Percentiles rank a stretch among this genome's conserved stretches.
Evolutionary conservation across 2,113 vertebrate genomes (phyloP).

Genomic region (Podarcis raffonei): DNA sequence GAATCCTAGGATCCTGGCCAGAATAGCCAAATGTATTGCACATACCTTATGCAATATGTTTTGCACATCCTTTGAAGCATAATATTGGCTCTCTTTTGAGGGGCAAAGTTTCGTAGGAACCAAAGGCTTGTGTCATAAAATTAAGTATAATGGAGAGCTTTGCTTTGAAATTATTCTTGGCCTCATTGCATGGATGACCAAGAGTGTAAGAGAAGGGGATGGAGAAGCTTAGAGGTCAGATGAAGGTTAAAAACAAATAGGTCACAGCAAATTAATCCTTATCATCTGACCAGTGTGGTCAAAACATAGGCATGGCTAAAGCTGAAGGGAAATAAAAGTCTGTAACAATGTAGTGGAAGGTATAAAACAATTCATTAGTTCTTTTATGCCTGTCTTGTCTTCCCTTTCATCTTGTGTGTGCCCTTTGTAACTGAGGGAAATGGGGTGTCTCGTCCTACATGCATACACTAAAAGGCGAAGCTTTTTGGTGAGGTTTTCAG

Average conservation of each 20-base stretch:
- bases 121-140: conserved; percentile 64
- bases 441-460: not conserved
- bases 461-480: conserved; percentile 22
- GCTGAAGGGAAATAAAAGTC: conserved; percentile 7
- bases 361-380: conserved; percentile 49
- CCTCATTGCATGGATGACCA: conserved; percentile 65
- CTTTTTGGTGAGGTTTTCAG: conserved; percentile 35
- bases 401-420: conserved; percentile 20
- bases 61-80: conserved; percentile 23
- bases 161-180: conserved; percentile 69
- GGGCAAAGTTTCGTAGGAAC: conserved; percentile 63
- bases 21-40: not conserved
- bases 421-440: conserved; percentile 28
- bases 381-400: conserved; percentile 21
- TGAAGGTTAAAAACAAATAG: conserved; percentile 75
- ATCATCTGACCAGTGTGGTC: conserved; percentile 63
- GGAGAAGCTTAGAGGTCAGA: conserved; percentile 67
- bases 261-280: conserved; percentile 78
- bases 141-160: conserved; percentile 54
- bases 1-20: not conserved
- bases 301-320: conserved; percentile 56
- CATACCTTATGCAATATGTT: conserved; percentile 17
- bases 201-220: conserved; percentile 61
- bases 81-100: conserved; percentile 45
- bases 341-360: conserved; percentile 60